Conservation (phyloP, 1,140 invertebrate genomes). For the Scaptomyza pallida region DNA sequence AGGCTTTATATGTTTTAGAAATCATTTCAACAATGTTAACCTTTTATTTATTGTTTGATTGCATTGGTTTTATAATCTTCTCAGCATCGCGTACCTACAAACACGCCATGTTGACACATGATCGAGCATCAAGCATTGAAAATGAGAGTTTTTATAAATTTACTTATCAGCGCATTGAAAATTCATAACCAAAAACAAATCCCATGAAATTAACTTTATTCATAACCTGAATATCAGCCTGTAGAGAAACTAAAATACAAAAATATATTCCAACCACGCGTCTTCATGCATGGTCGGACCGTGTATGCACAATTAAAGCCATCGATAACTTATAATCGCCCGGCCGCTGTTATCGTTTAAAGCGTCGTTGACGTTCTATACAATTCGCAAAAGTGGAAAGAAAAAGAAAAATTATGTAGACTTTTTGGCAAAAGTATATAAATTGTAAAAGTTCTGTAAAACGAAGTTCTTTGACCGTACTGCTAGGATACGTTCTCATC, state of each 20-base stretch:
- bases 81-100: background rate
- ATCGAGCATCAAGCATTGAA: background rate
- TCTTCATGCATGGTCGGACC: conserved; percentile 33
- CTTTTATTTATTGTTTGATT: too few relatives aligned
- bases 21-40: too few relatives aligned
- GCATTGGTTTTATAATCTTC: background rate
- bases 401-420: conserved; percentile 67
- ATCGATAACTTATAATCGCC: conserved; percentile 53
- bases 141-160: background rate
- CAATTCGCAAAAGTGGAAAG: conserved; percentile 69
- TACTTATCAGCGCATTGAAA: background rate
- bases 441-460: conserved; percentile 16
- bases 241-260: background rate
- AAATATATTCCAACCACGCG: background rate
- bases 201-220: too few relatives aligned
- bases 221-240: background rate
- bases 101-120: conserved; percentile 7
- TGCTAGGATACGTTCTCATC: conserved; percentile 12
- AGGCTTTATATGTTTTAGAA: too few relatives aligned
- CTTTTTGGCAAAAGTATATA: conserved; percentile 36
- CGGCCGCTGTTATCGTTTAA: conserved; percentile 65
- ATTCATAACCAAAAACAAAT: too few relatives aligned
- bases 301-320: conserved; percentile 19
- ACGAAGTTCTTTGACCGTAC: conserved; percentile 12
- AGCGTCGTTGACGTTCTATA: conserved; percentile 71